Evolutionary conservation across 23 tunicate genomes (phyloP).

Genomic region (Oikopleura vanhoeffeni): DNA sequence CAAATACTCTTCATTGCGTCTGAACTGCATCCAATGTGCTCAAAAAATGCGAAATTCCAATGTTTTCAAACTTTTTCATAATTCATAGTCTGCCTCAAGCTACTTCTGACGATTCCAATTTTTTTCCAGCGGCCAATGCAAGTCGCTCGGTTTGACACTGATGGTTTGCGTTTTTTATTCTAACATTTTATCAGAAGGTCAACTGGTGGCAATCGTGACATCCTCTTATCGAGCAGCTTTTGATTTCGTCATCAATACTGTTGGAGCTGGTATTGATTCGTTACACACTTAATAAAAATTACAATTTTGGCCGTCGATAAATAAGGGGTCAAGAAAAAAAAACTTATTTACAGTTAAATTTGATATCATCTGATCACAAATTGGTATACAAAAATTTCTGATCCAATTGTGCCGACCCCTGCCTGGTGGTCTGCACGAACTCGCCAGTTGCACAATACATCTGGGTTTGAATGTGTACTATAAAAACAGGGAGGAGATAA

Average conservation of each 20-base stretch:
- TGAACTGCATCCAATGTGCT: neutral
- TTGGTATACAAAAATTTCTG: too few relatives aligned
- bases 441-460: too few relatives aligned
- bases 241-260: neutral
- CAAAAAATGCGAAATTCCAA: neutral
- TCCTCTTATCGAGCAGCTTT: neutral
- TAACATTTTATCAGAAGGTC: neutral
- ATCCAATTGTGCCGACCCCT: too few relatives aligned
- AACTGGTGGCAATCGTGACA: neutral
- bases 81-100: neutral
- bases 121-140: neutral
- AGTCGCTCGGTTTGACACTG: neutral
- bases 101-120: neutral
- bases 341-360: too few relatives aligned
- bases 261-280: neutral
- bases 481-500: too few relatives aligned
- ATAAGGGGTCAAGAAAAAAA: neutral
- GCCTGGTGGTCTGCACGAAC: too few relatives aligned
- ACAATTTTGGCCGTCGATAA: neutral
- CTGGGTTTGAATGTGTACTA: too few relatives aligned
- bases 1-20: neutral
- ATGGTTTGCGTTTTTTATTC: neutral
- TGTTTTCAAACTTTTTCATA: neutral
- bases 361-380: too few relatives aligned
- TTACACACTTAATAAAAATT: neutral